Percentiles rank a stretch among this genome's conserved stretches.
Evolutionary conservation across 2,888 invertebrate species (phyloP).

Genomic region (Allophyes oxyacanthae): DNA sequence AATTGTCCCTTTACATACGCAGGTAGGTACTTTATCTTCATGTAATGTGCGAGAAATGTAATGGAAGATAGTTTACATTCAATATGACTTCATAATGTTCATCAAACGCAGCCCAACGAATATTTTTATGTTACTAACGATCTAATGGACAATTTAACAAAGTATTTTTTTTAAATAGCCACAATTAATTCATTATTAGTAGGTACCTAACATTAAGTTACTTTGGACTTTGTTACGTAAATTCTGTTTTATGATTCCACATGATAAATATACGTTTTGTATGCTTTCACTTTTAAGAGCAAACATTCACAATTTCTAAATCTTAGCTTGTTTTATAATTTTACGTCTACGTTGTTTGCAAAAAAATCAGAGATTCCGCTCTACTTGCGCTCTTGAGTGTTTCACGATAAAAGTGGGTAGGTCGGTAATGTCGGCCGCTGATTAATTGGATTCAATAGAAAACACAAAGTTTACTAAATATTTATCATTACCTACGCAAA

Average conservation of each 20-base stretch:
- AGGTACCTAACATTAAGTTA: conserved; percentile 35
- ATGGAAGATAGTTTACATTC: conserved; percentile 17
- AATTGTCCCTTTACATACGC: neutral
- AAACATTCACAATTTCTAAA: conserved; percentile 64
- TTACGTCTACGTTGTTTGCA: conserved; percentile 45
- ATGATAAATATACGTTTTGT: conserved; percentile 50
- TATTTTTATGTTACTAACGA: conserved; percentile 38
- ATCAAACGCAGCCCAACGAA: conserved; percentile 19
- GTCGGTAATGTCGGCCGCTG: neutral
- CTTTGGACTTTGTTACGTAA: conserved; percentile 39
- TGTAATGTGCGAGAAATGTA: too few relatives aligned
- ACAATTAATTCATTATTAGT: conserved; percentile 33
- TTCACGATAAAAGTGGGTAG: conserved; percentile 42
- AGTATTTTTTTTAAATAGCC: conserved; percentile 16
- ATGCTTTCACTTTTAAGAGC: conserved; percentile 66
- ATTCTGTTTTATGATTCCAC: conserved; percentile 43
- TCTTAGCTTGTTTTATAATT: conserved; percentile 41
- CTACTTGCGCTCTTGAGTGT: conserved; percentile 57
- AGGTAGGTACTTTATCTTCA: conserved; percentile 5
- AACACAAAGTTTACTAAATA: too few relatives aligned
- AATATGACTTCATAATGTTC: conserved; percentile 4
- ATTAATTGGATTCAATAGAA: neutral
- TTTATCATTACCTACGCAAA: neutral
- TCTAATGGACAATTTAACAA: conserved; percentile 30
- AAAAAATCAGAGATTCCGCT: conserved; percentile 59